Evolutionary conservation across 35 echinoderm and acorn worm species (phyloP), one percentile per base, ranked within the genome.

Genomic region (Apostichopus californicus): DNA sequence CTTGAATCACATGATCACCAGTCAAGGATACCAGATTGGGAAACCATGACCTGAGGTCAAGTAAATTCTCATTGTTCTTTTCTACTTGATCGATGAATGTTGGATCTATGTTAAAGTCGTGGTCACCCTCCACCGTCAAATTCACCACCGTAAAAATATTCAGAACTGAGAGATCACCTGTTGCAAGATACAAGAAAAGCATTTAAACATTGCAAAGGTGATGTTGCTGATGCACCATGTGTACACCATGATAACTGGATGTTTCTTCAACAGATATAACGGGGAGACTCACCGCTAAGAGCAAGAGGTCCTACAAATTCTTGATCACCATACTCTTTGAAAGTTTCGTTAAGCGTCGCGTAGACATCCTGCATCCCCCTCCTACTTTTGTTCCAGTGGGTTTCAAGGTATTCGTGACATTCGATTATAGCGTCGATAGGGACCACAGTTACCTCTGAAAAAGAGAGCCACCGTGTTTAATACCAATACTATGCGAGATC

Each of bases 1-100:
- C 85, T 87, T 87, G 85, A 61, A 87, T 87, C 12, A 66, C 20
- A 15, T 87, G 56, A 63, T 87, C 60, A 52, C 60, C 85, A 87
- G 60, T 61, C 22, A 87, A 87, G 4, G 85, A 61, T 52, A 87
- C 85, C 55, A 87, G 9, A 52, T 87, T 15, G 17, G 55, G 55
- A 3, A 87, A 26, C 9, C 15, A 5, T 12, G 17, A 12, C 1
- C 5, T 58, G 10, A 87, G 85, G 13, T 56, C 17, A 0, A 56
- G 14, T 52, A 87, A 57, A 58, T 66, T 22, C 9, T 26, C 55
- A 1, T 63, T 5, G 21, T 87, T 87, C 17, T 10, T 52, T 66
- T 87, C 85, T 34, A 87, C 60, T 28, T 87, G 85, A 12, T 1
- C 85, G 11, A 87, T 87, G 21, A 61, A 58, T 11, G 13, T 14